Evolutionary conservation across 1,140 invertebrate species (phyloP).

Genomic region (Drosophila pandora): DNA sequence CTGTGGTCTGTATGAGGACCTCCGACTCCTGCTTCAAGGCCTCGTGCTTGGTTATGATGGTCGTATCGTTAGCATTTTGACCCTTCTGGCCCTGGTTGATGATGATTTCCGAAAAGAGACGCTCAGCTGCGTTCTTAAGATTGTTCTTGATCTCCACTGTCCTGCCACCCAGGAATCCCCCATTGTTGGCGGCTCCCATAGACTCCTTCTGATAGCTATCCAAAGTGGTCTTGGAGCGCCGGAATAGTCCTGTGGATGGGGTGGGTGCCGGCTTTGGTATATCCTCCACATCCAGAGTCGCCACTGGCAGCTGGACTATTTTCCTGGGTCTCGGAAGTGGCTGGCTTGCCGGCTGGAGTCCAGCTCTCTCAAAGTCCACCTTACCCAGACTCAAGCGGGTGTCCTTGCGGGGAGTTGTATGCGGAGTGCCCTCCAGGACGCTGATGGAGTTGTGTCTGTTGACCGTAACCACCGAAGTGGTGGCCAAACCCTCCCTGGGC

Average conservation of each 20-base stretch:
- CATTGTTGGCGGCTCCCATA: constrained; percentile 12
- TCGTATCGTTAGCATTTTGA: constrained; percentile 51
- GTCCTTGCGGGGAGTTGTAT: constrained; percentile 55
- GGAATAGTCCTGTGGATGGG: constrained; percentile 62
- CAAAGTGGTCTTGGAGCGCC: constrained; percentile 77
- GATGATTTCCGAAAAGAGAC: constrained; percentile 82
- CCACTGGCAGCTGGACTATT: constrained; percentile 76
- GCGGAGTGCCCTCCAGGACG: constrained; percentile 48
- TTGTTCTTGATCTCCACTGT: constrained; percentile 82
- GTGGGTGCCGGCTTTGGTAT: constrained; percentile 27
- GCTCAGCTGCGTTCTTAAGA: constrained; percentile 80
- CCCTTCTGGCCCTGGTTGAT: constrained; percentile 71
- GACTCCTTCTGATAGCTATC: constrained; percentile 49
- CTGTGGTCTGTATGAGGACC: constrained; percentile 28
- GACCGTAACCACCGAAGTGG: constrained; percentile 52
- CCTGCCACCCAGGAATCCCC: constrained; percentile 57
- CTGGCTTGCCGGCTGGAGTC: constrained; percentile 64
- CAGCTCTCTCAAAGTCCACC: constrained; percentile 71
- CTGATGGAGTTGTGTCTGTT: constrained; percentile 77
- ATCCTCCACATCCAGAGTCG: constrained; percentile 75
- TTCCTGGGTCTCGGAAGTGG: constrained; percentile 73
- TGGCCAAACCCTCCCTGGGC: constrained; percentile 44
- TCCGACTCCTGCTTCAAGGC: constrained; percentile 64
- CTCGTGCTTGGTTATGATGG: constrained; percentile 80
- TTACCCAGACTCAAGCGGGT: constrained; percentile 76